Evolutionary conservation across 92 coral and sea anemone genomes (phyloP).

Genomic region (Scolanthus callimorphus): DNA sequence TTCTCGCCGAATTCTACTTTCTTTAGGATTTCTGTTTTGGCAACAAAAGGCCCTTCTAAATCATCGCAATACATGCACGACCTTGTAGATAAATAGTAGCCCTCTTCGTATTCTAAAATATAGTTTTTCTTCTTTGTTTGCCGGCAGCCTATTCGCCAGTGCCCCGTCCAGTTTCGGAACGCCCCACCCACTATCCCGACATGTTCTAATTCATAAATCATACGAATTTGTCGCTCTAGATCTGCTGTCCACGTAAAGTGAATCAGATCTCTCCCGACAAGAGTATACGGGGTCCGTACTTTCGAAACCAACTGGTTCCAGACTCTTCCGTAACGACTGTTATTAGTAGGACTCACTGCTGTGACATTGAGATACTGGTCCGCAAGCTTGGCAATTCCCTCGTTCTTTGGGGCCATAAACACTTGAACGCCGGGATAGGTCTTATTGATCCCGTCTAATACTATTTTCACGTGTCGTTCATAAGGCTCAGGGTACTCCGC

Average conservation of each 20-base stretch:
- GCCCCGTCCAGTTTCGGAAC: conserved; percentile 41
- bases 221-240: conserved; percentile 20
- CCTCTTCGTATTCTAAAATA: conserved; percentile 27
- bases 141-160: conserved; percentile 34
- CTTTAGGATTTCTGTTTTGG: conserved; percentile 10
- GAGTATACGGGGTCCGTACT: conserved; percentile 22
- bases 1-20: conserved; percentile 16
- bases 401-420: conserved; percentile 14
- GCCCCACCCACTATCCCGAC: conserved; percentile 38
- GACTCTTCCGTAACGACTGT: conserved; percentile 12
- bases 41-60: conserved; percentile 34
- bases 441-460: conserved; percentile 7
- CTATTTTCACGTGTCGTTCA: neutral
- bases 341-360: conserved; percentile 1
- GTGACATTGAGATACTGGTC: conserved; percentile 6
- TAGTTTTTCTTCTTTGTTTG: conserved; percentile 25
- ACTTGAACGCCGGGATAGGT: conserved; percentile 14
- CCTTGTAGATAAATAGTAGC: conserved; percentile 20
- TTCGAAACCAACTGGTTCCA: conserved; percentile 26
- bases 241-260: conserved; percentile 33
- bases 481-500: conserved; percentile 22
- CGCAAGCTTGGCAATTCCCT: conserved; percentile 4
- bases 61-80: conserved; percentile 35
- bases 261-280: conserved; percentile 31
- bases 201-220: conserved; percentile 5